Base-by-base conservation (phyloP, 2,888 invertebrate genomes). In the Calameuta filiformis region DNA sequence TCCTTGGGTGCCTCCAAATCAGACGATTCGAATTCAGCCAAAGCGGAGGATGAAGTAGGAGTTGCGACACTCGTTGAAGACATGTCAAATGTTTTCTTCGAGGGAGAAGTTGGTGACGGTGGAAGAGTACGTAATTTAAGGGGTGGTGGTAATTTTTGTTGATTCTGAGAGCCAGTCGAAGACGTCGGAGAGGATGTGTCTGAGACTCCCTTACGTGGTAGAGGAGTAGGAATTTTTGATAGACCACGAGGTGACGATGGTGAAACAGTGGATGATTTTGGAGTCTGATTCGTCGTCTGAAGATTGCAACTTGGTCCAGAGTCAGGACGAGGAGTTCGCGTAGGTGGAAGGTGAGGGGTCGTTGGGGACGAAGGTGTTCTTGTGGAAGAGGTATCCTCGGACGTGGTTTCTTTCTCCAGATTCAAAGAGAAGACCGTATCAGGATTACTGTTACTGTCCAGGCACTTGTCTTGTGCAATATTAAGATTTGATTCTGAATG, bases 201-300 rank as follows among this genome's bases (percentile, higher is more conserved):
- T 12, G 74, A 75, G 6, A 87, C 75, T 1, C 84, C 84, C 77
- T 90, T 91, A 6, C 91, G 87, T 6, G 91, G 87, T 40, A 91
- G 82, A 1, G 90, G 89, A 0, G 91, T 91, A 1, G 91, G 91
- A 75, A 91, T 91, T 76, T 91, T 91, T 4, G 91, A 91, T 0
- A 85, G 83, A 0, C 86, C 79, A n/a, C 88, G 85, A 3, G 86
- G 86, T 30, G 71, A 33, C 9, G 71, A 2, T 23, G 71, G 71
- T 12, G 71, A 33, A 23, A 23, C 9, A 23, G 6, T 23, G 31
- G 71, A 33, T 71, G 71, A 33, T 12, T 12, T 71, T 15, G 33
- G 71, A 34, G 71, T 33, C 31, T 33, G 31, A 34, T 71, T 71
- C 71, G 71, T 15, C 2, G 56, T 6, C 9, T 56, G 56, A 23